These are phyloP conservation scores for Drosophila fungiperda DNA, from an alignment of 2,888 invertebrate genomes.

Conservation along the genomic window DNA sequence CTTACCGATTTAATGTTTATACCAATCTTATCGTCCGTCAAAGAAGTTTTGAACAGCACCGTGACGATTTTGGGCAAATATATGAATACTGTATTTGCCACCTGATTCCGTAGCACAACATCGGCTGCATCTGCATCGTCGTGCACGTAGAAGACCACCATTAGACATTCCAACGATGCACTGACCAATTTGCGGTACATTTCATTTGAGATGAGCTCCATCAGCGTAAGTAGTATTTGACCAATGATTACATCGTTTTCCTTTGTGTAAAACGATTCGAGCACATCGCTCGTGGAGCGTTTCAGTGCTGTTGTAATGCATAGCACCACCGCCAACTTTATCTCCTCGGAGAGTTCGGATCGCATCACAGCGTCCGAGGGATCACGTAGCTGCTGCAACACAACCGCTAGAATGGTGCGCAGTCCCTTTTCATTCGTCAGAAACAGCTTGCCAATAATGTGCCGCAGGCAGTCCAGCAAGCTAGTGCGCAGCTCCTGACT, in stretches of 20 bases:
- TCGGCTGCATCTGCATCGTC: constrained; percentile 86
- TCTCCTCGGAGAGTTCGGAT: constrained; percentile 82
- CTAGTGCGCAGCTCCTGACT: constrained; percentile 81
- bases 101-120: constrained; percentile 86
- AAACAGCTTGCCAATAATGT: constrained; percentile 76
- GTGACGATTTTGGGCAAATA: constrained; percentile 87
- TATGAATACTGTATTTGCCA: constrained; percentile 87
- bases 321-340: constrained; percentile 81
- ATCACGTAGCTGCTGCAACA: constrained; percentile 81
- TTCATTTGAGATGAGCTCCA: constrained; percentile 89
- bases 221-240: constrained; percentile 88
- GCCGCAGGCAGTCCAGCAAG: constrained; percentile 76
- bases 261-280: constrained; percentile 87
- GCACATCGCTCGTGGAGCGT: constrained; percentile 84
- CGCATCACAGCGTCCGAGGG: constrained; percentile 62
- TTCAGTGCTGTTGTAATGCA: constrained; percentile 77
- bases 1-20: constrained; percentile 87
- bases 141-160: constrained; percentile 88
- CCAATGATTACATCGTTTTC: constrained; percentile 87
- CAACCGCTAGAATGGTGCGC: constrained; percentile 79
- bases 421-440: constrained; percentile 79
- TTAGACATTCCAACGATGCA: constrained; percentile 87
- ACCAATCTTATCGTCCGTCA: constrained; percentile 87
- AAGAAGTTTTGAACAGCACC: constrained; percentile 86
- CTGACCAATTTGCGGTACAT: constrained; percentile 88